Conservation (phyloP, 2,113 vertebrate genomes). For the Zootoca vivipara region DNA sequence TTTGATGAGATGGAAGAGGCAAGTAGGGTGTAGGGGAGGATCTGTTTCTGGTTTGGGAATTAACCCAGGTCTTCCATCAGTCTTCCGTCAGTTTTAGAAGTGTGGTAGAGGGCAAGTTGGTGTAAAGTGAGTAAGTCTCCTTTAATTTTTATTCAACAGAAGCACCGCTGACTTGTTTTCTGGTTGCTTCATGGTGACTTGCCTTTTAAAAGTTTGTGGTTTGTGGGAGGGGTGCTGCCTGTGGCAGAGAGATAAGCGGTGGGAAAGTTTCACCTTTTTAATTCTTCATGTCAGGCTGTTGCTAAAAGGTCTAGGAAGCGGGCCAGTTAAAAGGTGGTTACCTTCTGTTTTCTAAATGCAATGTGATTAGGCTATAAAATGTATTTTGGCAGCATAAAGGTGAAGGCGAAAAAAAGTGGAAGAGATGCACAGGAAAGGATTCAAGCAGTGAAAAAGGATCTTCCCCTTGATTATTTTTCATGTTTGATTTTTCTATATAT, state of each 20-base stretch:
- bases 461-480: not conserved
- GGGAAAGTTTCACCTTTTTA: slow-evolving; percentile 6
- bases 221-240: not conserved
- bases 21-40: too few relatives aligned
- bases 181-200: not conserved
- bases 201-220: slow-evolving; percentile 16
- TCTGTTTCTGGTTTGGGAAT: not conserved
- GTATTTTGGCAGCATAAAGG: not conserved
- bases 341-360: not conserved
- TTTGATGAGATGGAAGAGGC: not conserved
- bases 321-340: slow-evolving; percentile 8
- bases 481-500: not conserved
- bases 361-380: not conserved
- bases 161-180: not conserved
- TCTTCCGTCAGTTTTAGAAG: not conserved
- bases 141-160: slow-evolving; percentile 1
- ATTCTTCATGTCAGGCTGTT: not conserved
- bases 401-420: not conserved
- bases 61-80: not conserved
- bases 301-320: not conserved
- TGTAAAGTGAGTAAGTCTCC: not conserved
- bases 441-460: not conserved
- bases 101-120: not conserved
- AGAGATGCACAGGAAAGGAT: not conserved
- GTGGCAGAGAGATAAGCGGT: slow-evolving; percentile 10